These are phyloP conservation scores for Chunga burmeisteri DNA, from an alignment of 2,113 vertebrate species.

Conservation along the genomic window DNA sequence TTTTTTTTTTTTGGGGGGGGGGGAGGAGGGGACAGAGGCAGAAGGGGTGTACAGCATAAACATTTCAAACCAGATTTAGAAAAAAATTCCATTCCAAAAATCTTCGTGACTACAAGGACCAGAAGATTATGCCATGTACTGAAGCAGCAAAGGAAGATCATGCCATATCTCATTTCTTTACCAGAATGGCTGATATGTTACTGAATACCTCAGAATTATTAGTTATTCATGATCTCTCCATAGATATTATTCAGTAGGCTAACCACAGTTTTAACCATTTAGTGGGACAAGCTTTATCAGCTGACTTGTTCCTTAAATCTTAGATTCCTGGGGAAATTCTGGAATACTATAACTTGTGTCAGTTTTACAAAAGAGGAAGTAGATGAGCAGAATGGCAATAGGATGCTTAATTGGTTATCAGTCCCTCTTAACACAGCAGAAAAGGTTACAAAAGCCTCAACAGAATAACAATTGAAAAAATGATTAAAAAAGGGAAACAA, in stretches of 20 bases:
- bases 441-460: not conserved
- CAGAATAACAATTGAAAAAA: not conserved
- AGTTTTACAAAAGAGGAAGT: not conserved
- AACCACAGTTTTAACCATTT: not conserved
- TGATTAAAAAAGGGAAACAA: not conserved
- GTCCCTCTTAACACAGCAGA: not conserved
- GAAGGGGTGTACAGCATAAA: accelerated
- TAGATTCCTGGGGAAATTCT: not conserved
- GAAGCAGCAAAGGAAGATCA: not conserved
- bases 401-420: not conserved
- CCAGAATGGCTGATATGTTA: not conserved
- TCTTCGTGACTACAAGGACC: not conserved
- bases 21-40: no score
- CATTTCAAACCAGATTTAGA: not conserved
- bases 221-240: not conserved
- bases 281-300: not conserved
- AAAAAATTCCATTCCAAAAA: not conserved
- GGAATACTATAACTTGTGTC: not conserved
- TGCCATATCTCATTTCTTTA: not conserved
- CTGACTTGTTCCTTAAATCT: not conserved
- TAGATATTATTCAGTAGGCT: not conserved
- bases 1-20: accelerated
- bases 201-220: not conserved
- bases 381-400: not conserved
- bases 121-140: not conserved